Conservation (phyloP, 2,888 invertebrate species). For the Campoletis raptor region DNA sequence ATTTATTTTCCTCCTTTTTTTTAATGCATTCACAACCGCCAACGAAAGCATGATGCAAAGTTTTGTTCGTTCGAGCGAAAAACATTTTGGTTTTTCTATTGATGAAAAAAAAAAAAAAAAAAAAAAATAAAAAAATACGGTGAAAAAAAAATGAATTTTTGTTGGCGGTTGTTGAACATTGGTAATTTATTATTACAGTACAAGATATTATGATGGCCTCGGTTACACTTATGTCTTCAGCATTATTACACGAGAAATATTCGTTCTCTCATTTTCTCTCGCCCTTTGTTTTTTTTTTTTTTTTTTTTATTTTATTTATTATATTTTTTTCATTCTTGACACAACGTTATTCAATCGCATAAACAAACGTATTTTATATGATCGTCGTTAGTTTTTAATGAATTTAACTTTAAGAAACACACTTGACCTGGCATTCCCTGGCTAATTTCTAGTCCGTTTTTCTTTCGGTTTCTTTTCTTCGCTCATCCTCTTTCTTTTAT, state of each 20-base stretch:
- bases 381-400: constrained; percentile 40
- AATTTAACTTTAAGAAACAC: constrained; percentile 65
- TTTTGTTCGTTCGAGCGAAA: constrained; percentile 4
- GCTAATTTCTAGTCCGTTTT: constrained; percentile 37
- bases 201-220: constrained; percentile 78
- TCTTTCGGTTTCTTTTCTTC: background rate
- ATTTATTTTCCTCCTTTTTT: constrained; percentile 16
- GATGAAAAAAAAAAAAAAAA: constrained; percentile 35
- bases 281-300: background rate
- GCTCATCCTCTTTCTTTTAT: background rate
- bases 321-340: background rate
- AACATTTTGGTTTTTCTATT: background rate
- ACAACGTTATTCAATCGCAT: constrained; percentile 38
- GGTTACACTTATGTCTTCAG: constrained; percentile 73
- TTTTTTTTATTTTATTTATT: background rate
- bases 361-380: constrained; percentile 37
- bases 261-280: background rate
- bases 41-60: constrained; percentile 42
- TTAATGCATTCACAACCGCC: constrained; percentile 48
- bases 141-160: constrained; percentile 23
- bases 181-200: constrained; percentile 75
- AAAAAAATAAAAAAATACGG: constrained; percentile 16
- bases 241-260: constrained; percentile 57
- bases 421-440: constrained; percentile 41
- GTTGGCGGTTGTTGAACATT: constrained; percentile 56